These are phyloP conservation scores for Hypomecis punctinalis DNA, from an alignment of 2,888 invertebrate genomes.

Conservation along the genomic window DNA sequence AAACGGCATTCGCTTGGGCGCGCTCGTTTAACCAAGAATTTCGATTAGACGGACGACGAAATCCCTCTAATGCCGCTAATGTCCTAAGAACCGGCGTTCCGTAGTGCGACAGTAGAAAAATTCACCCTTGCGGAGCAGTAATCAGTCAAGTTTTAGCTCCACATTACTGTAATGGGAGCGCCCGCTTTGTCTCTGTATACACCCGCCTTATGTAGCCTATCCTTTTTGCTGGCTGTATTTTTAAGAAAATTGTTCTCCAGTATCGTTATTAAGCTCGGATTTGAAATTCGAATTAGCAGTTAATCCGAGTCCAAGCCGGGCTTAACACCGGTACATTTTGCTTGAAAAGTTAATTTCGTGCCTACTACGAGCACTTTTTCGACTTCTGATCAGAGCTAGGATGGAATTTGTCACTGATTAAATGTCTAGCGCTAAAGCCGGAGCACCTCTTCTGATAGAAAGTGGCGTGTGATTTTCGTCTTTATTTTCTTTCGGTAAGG, in stretches of 20 bases:
- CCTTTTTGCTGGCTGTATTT: constrained; percentile 41
- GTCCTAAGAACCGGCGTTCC: constrained; percentile 54
- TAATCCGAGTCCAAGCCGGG: constrained; percentile 26
- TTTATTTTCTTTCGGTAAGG: constrained; percentile 28
- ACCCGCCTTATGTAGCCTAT: constrained; percentile 50
- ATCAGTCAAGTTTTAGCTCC: constrained; percentile 79
- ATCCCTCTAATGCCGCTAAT: constrained; percentile 68
- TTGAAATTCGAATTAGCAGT: constrained; percentile 34
- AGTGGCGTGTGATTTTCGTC: constrained; percentile 19
- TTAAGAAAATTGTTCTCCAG: constrained; percentile 22
- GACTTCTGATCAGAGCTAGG: constrained; percentile 41
- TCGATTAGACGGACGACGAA: constrained; percentile 68
- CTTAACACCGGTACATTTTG: constrained; percentile 48
- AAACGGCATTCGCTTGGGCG: constrained; percentile 31
- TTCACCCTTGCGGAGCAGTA: constrained; percentile 68
- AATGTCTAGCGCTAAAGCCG: constrained; percentile 34
- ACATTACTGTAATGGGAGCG: constrained; percentile 74
- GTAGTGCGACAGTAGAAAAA: constrained; percentile 67
- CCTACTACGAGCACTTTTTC: constrained; percentile 56
- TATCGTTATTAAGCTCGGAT: constrained; percentile 27
- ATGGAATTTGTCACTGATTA: constrained; percentile 42
- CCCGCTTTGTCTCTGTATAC: constrained; percentile 65
- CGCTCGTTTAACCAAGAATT: constrained; percentile 55
- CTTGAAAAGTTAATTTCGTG: constrained; percentile 41
- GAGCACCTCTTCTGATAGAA: constrained; percentile 18